These are phyloP conservation scores for Andricus quercusramuli DNA, from an alignment of 2,888 invertebrate species.

Conservation along the genomic window DNA sequence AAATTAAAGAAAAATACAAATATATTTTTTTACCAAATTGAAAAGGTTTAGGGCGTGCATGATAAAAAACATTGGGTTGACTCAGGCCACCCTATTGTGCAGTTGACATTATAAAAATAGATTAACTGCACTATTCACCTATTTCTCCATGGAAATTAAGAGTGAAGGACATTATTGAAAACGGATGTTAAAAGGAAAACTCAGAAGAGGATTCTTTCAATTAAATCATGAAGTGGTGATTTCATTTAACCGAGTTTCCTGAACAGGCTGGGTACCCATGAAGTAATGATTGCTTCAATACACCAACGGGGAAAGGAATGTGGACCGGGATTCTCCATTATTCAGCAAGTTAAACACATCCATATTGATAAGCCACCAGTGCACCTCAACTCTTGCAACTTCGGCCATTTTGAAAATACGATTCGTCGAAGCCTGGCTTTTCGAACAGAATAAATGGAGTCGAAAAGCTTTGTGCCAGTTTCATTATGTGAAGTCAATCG, in stretches of 20 bases:
- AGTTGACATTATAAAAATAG: too few relatives aligned
- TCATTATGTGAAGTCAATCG: conserved; percentile 9
- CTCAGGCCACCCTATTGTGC: too few relatives aligned
- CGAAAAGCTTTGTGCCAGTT: conserved; percentile 1
- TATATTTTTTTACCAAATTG: too few relatives aligned
- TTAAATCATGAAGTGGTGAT: conserved; percentile 62
- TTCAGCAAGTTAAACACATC: conserved; percentile 68
- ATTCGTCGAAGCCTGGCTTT: conserved; percentile 33
- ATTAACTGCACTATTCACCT: too few relatives aligned
- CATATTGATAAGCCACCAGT: conserved; percentile 67
- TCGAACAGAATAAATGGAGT: conserved; percentile 30
- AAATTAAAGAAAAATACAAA: too few relatives aligned
- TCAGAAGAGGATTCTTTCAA: conserved; percentile 60
- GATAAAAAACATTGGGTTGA: too few relatives aligned
- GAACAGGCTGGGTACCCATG: conserved; percentile 52
- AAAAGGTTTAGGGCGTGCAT: too few relatives aligned
- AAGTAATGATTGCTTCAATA: conserved; percentile 62
- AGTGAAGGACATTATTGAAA: background rate
- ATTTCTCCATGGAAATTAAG: too few relatives aligned
- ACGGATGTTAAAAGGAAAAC: conserved; percentile 8
- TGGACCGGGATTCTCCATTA: conserved; percentile 62
- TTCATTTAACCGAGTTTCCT: conserved; percentile 60
- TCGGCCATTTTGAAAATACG: conserved; percentile 35
- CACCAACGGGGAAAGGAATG: conserved; percentile 48
- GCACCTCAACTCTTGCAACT: background rate